These are phyloP conservation scores for Pseudococcus viburni DNA, from an alignment of 2,888 invertebrate genomes.

Conservation along the genomic window DNA sequence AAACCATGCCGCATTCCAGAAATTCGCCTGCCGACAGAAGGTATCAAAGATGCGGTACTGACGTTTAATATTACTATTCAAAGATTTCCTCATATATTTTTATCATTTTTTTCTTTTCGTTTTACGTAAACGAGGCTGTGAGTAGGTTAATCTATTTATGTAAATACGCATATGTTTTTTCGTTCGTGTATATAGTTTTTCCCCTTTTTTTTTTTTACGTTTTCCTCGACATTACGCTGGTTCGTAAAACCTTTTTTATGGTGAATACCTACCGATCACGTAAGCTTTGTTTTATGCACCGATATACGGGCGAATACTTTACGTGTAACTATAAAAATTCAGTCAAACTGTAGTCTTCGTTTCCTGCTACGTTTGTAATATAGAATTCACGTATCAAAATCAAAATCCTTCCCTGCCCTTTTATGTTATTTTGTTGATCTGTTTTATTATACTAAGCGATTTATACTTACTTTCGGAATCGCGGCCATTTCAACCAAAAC, in stretches of 20 bases:
- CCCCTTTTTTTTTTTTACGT: constrained; percentile 12
- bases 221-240: neutral
- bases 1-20: constrained; percentile 46
- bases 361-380: constrained; percentile 1
- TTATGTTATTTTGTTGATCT: constrained; percentile 27
- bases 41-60: constrained; percentile 65
- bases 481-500: constrained; percentile 9
- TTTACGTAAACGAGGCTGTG: constrained; percentile 56
- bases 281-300: constrained; percentile 11
- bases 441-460: constrained; percentile 4
- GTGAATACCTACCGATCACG: constrained; percentile 8
- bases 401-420: neutral
- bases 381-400: constrained; percentile 19
- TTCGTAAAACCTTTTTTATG: constrained; percentile 35
- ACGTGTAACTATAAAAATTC: neutral
- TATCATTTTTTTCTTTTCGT: constrained; percentile 39
- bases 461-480: constrained; percentile 8
- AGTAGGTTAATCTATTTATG: constrained; percentile 52
- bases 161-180: constrained; percentile 44
- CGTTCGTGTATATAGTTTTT: constrained; percentile 24
- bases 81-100: constrained; percentile 24
- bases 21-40: constrained; percentile 58
- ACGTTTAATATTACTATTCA: constrained; percentile 48
- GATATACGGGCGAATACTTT: constrained; percentile 1
- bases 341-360: neutral